Evolutionary conservation across 1,140 invertebrate genomes (phyloP).

Genomic region (Leptinotarsa defecta): DNA sequence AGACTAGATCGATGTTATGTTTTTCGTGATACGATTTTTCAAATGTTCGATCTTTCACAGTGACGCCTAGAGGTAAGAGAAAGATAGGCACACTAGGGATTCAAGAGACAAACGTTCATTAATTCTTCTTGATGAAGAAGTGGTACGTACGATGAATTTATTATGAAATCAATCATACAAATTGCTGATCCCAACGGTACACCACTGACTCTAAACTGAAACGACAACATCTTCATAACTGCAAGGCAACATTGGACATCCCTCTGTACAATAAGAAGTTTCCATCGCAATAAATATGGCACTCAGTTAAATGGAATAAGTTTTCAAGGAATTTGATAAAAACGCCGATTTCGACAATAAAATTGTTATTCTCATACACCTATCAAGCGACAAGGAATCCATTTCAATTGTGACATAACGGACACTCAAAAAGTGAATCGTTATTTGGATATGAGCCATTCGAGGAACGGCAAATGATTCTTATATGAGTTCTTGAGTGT

Average conservation of each 20-base stretch:
- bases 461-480: background rate
- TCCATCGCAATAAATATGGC: background rate
- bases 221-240: background rate
- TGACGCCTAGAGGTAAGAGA: no score
- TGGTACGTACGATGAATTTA: no score
- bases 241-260: background rate
- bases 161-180: no score
- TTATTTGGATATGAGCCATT: conserved; percentile 6
- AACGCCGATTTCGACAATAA: background rate
- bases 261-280: background rate
- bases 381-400: background rate
- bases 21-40: no score
- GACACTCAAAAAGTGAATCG: conserved; percentile 4
- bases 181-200: no score
- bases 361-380: conserved; percentile 1
- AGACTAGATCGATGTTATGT: no score
- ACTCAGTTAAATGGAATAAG: background rate
- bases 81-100: no score
- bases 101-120: no score
- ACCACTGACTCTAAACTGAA: no score
- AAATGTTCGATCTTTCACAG: no score
- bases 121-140: no score
- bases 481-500: conserved; percentile 3
- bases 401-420: background rate
- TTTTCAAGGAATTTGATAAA: conserved; percentile 2